A percentile compares a stretch with the other conserved stretches of the same genome.
phyloP scores from a whole-genome alignment of 2,797 vertebrate genomes.

The Pseudocheirus occidentalis region DNA sequence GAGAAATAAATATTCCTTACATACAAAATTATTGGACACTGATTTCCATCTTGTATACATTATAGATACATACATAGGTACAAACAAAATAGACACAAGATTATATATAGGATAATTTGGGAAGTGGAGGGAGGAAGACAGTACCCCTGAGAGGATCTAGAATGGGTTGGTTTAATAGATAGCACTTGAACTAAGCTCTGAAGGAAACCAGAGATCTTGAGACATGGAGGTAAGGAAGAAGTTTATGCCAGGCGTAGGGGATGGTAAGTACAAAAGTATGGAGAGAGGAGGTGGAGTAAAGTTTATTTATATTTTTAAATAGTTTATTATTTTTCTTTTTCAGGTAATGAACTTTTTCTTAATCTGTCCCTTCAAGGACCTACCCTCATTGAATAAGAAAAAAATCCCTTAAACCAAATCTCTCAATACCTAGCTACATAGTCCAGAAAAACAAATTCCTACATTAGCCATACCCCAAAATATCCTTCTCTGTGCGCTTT shows the following conservation, averaged over 20 bases:
- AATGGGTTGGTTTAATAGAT: not conserved
- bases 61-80: not conserved
- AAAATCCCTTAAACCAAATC: not conserved
- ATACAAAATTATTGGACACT: not conserved
- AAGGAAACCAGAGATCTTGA: not conserved
- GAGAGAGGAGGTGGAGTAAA: not conserved
- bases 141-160: not conserved
- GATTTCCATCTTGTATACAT: too few species aligned
- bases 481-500: not conserved
- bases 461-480: not conserved
- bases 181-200: not conserved
- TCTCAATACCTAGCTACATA: not conserved
- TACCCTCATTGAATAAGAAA: not conserved
- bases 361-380: not conserved
- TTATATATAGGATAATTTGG: not conserved
- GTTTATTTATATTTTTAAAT: not conserved
- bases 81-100: not conserved
- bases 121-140: not conserved
- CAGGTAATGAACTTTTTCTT: not conserved
- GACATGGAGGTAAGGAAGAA: not conserved
- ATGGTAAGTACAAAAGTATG: not conserved
- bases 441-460: not conserved
- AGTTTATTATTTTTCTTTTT: not conserved
- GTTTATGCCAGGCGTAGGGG: not conserved
- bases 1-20: not conserved